These are phyloP conservation scores for Quadroppia sp. DNA, from an alignment of 2,888 invertebrate genomes.

Conservation along the genomic window DNA sequence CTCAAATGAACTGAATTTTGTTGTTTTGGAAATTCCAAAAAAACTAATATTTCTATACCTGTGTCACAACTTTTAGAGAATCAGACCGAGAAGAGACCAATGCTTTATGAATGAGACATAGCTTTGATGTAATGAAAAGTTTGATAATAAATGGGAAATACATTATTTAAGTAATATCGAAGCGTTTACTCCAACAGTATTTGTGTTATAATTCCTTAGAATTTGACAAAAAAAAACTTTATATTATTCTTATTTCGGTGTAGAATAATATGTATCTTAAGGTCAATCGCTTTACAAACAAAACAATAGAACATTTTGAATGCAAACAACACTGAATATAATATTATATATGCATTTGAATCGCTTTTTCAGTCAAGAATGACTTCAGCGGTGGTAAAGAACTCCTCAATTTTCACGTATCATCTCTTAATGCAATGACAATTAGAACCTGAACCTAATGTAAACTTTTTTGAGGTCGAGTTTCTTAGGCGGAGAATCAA, in stretches of 20 bases:
- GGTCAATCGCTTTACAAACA: constrained; percentile 8
- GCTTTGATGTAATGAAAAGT: neutral
- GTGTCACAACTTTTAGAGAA: neutral
- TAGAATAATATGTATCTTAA: neutral
- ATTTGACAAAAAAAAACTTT: too few species aligned
- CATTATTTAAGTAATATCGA: neutral
- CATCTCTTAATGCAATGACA: neutral
- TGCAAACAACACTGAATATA: neutral
- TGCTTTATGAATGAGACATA: neutral
- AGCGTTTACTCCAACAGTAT: neutral
- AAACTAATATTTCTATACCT: too few species aligned
- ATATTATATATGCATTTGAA: too few species aligned
- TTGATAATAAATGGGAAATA: too few species aligned
- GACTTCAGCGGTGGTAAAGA: neutral
- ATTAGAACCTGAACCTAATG: constrained; percentile 8
- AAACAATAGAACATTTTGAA: neutral
- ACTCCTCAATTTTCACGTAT: constrained; percentile 5
- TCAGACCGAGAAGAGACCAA: neutral
- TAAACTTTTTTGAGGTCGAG: constrained; percentile 34
- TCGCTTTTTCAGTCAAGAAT: constrained; percentile 17
- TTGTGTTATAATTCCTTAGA: neutral
- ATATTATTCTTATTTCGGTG: too few species aligned
- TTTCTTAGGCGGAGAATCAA: constrained; percentile 10
- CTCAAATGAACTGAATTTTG: constrained; percentile 11
- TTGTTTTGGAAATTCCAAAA: constrained; percentile 19